Evolutionary conservation across 2,888 invertebrate species (phyloP).

Genomic region (Luperina testacea): DNA sequence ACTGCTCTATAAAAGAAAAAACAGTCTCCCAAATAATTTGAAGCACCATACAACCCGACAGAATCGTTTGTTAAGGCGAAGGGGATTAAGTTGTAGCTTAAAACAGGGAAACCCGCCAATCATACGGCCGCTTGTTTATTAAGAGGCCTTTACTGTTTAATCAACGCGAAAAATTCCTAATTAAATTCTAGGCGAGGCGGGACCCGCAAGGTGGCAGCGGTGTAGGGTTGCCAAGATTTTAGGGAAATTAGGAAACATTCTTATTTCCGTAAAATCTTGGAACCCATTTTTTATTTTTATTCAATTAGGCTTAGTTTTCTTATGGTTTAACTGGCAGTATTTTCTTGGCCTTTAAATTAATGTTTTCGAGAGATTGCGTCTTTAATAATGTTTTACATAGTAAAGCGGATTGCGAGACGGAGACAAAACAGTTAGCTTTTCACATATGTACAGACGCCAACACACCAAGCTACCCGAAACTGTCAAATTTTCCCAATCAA

Average conservation of each 20-base stretch:
- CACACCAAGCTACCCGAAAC: no score
- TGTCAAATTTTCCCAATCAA: no score
- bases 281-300: background rate
- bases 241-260: constrained; percentile 7
- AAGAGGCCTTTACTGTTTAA: constrained; percentile 75
- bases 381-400: background rate
- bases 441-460: no score
- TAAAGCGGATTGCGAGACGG: background rate
- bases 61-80: constrained; percentile 21
- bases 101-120: constrained; percentile 65
- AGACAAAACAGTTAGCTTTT: background rate
- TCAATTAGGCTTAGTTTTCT: background rate
- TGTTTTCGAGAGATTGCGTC: background rate
- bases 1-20: background rate
- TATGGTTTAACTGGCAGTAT: background rate
- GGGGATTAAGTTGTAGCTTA: constrained; percentile 56
- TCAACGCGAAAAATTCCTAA: constrained; percentile 82
- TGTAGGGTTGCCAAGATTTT: constrained; percentile 61
- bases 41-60: constrained; percentile 12
- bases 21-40: background rate
- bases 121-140: constrained; percentile 74
- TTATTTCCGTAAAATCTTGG: background rate
- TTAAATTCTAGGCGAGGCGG: constrained; percentile 74
- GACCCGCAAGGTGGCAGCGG: constrained; percentile 69
- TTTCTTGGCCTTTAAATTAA: background rate